Evolutionary conservation across 2,888 invertebrate species (phyloP), one percentile per base, ranked within the genome.

Genomic region (Erebia epiphron): DNA sequence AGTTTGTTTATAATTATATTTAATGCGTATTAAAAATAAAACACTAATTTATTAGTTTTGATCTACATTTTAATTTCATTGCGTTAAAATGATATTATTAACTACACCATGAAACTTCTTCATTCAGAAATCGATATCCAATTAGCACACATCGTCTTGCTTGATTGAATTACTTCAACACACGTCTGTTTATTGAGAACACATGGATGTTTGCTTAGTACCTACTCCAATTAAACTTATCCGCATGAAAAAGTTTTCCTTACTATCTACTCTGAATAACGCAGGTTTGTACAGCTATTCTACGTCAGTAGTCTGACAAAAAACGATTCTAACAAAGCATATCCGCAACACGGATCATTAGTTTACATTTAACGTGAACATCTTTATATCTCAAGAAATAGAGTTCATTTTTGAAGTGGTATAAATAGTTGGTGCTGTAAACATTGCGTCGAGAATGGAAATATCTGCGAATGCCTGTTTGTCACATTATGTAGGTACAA

Each of bases 311-410:
- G 7, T 18, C 35, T 64, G 54, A 64, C 35, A 54, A 41, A 52
- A 64, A 54, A 54, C 41, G 16, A 54, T 16, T 35, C 41, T 11
- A 54, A 64, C 64, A 64, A 64, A 64, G 52, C 41, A 64, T 16
- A 63, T 35, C 10, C 50, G 35, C 41, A 64, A 54, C 54, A 54
- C 35, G 63, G 50, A 35, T 54, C 64, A 54, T 21, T 8, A 62
- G n/a, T 49, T 49, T 46, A 62, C 18, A 49, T 62, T 18, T 14
- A 14, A 14, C 7, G 10, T 49, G 49, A 49, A 14, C 49, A 9
- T 49, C 49, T 21, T 49, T 62, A 62, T 62, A 3, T 1, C 8
- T 14, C 1, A 26, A 2, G 21, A 21, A 54, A 54, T 54, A 41
- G 8, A 35, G 52, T 64, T 41, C 5, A 49, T 46, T 62, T 46